Percentiles rank a stretch among this genome's conserved stretches.
These are phyloP conservation scores for Melieria omissa DNA, from an alignment of 2,888 invertebrate genomes.

Conservation along the genomic window DNA sequence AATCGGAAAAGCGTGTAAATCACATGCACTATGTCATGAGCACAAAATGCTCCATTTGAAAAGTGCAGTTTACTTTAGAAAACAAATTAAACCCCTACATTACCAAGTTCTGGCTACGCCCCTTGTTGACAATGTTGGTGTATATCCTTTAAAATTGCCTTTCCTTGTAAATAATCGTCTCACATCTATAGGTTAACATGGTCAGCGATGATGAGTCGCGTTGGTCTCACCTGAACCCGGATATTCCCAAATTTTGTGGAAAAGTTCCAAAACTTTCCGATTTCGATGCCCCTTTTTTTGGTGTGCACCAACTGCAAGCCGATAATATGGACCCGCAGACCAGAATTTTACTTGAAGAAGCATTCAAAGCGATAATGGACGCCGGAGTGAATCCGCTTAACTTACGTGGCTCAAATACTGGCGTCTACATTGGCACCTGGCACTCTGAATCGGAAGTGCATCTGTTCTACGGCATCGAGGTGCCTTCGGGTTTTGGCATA, in stretches of 20 bases:
- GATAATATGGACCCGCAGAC: constrained; percentile 79
- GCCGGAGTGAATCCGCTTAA: constrained; percentile 73
- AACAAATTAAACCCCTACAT: too few relatives aligned
- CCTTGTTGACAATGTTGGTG: too few relatives aligned
- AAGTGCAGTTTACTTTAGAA: too few relatives aligned
- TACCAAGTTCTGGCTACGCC: too few relatives aligned
- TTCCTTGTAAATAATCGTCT: neutral
- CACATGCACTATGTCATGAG: too few relatives aligned
- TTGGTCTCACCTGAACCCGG: constrained; percentile 77
- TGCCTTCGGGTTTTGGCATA: neutral
- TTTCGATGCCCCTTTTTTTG: constrained; percentile 78
- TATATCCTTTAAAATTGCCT: too few relatives aligned
- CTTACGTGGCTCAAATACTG: constrained; percentile 73
- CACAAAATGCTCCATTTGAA: too few relatives aligned
- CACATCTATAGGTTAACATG: constrained; percentile 74
- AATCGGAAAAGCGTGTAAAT: too few relatives aligned
- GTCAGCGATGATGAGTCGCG: constrained; percentile 82
- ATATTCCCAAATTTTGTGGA: constrained; percentile 79
- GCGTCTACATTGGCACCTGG: constrained; percentile 76
- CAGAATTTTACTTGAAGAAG: constrained; percentile 76
- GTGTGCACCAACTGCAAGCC: constrained; percentile 75
- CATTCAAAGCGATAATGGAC: constrained; percentile 79
- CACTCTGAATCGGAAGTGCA: constrained; percentile 78
- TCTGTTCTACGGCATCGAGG: constrained; percentile 72
- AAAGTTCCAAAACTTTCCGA: constrained; percentile 76